Evolutionary conservation across 2,113 vertebrate genomes (phyloP).

Genomic region (Nesogale talazaci): DNA sequence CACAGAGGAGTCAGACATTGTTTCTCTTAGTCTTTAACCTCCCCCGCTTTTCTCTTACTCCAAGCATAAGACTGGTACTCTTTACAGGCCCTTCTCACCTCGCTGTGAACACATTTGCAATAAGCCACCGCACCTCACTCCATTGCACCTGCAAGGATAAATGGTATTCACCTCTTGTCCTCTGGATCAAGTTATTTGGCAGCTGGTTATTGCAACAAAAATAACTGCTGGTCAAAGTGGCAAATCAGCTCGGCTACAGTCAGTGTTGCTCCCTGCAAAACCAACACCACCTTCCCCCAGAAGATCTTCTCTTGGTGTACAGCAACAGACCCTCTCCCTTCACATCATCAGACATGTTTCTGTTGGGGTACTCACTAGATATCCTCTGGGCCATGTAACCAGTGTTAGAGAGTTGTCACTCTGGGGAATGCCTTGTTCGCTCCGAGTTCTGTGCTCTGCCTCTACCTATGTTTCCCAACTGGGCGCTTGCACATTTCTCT

Average conservation of each 20-base stretch:
- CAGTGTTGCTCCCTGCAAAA: neutral
- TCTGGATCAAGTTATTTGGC: conserved; percentile 61
- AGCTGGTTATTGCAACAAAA: conserved; percentile 65
- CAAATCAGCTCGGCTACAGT: neutral
- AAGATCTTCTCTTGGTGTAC: neutral
- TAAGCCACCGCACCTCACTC: neutral
- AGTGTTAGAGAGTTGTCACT: neutral
- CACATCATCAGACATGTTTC: neutral
- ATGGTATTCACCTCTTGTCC: conserved; percentile 64
- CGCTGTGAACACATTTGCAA: conserved; percentile 49
- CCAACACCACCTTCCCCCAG: neutral
- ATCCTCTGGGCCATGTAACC: neutral
- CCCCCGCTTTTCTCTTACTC: conserved; percentile 52
- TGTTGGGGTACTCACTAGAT: neutral
- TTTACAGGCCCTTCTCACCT: conserved; percentile 42
- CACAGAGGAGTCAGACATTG: neutral
- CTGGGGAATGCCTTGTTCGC: neutral
- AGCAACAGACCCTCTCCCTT: neutral
- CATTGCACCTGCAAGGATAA: conserved; percentile 67
- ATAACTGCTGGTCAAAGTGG: conserved; percentile 55
- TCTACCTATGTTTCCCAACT: neutral
- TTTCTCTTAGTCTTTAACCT: neutral
- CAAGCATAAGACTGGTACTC: conserved; percentile 44
- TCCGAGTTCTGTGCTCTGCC: neutral
- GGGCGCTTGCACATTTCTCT: neutral